Percentiles rank a stretch among this genome's conserved stretches.
Evolutionary conservation across 2,888 invertebrate genomes (phyloP).

Genomic region (Troglohyphantes excavatus): DNA sequence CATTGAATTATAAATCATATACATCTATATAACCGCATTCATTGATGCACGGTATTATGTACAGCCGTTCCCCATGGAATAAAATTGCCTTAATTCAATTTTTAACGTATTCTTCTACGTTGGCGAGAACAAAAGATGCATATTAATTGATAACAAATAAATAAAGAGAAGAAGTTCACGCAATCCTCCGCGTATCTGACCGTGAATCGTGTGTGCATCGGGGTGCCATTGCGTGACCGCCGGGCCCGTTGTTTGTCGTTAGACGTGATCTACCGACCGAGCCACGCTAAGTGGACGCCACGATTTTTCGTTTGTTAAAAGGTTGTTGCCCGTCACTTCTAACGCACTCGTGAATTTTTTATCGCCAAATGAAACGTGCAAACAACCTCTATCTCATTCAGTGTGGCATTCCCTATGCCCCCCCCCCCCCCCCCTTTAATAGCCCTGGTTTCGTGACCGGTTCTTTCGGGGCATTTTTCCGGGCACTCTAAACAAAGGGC

Average conservation of each 20-base stretch:
- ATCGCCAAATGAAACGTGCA: constrained; percentile 74
- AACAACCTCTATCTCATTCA: constrained; percentile 75
- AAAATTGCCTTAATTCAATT: neutral
- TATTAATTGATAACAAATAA: neutral
- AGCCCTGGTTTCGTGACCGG: constrained; percentile 60
- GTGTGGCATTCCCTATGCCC: constrained; percentile 51
- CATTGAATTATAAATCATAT: too few relatives aligned
- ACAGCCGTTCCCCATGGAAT: too few relatives aligned
- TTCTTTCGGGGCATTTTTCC: neutral
- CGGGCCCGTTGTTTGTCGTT: constrained; percentile 50
- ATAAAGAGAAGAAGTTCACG: constrained; percentile 6
- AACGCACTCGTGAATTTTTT: constrained; percentile 62
- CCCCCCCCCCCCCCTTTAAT: constrained; percentile 50
- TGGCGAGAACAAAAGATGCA: neutral
- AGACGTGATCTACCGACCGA: constrained; percentile 64
- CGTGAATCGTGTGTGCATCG: constrained; percentile 17
- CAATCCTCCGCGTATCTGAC: neutral
- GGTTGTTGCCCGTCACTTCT: constrained; percentile 75
- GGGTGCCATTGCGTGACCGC: constrained; percentile 43
- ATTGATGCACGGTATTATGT: too few relatives aligned
- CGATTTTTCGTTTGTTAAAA: constrained; percentile 77
- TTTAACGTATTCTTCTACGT: neutral
- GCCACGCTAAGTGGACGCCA: constrained; percentile 63
- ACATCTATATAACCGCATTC: too few relatives aligned
- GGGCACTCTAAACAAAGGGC: constrained; percentile 69